Conservation (phyloP, 2,113 vertebrate species). For the Mustelus asterias region DNA sequence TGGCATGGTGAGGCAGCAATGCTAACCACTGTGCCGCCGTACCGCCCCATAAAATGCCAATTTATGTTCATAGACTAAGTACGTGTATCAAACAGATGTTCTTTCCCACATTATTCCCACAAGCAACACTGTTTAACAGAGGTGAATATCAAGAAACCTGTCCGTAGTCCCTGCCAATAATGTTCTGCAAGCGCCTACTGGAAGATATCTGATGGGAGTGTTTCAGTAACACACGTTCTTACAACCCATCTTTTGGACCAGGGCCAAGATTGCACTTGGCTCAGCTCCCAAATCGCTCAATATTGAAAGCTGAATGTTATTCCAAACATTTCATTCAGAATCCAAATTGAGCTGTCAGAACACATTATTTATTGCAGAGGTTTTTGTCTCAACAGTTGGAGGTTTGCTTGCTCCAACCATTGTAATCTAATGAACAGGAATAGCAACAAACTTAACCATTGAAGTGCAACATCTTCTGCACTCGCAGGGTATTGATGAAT, state of each 20-base stretch:
- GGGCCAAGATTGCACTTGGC: background rate
- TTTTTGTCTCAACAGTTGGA: background rate
- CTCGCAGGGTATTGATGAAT: background rate
- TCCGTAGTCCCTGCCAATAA: background rate
- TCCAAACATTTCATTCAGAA: background rate
- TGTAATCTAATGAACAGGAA: background rate
- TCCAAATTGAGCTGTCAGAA: background rate
- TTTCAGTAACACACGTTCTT: background rate
- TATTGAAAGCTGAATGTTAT: background rate
- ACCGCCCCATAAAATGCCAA: no score
- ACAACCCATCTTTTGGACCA: background rate
- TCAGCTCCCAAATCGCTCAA: background rate
- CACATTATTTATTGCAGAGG: background rate
- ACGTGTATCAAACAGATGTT: background rate
- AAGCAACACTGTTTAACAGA: background rate
- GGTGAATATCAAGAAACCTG: background rate
- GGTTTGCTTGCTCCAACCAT: background rate
- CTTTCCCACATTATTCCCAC: background rate
- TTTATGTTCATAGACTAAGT: background rate
- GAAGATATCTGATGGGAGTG: background rate
- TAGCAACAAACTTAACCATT: background rate
- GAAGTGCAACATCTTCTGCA: background rate
- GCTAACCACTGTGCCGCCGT: no score
- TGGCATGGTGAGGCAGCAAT: no score
- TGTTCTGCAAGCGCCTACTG: background rate